These are phyloP conservation scores for Lasioglossum vierecki DNA, from an alignment of 2,888 invertebrate genomes.

Conservation along the genomic window DNA sequence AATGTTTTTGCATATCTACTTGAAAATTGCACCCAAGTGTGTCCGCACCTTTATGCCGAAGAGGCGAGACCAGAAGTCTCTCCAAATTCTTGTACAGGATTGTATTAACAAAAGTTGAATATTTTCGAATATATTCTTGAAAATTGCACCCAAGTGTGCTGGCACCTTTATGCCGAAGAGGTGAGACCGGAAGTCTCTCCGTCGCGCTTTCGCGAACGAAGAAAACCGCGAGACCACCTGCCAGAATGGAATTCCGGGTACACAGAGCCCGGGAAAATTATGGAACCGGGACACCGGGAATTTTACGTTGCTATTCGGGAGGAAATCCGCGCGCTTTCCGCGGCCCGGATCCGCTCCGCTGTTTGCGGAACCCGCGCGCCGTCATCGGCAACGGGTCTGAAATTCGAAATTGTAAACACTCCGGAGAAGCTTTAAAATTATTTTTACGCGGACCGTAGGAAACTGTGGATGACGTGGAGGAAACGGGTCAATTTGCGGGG, in stretches of 20 bases:
- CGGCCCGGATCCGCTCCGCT: not conserved
- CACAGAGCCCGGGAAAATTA: not conserved
- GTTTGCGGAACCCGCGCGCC: not conserved
- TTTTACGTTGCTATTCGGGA: slow-evolving; percentile 8
- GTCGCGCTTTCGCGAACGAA: not conserved
- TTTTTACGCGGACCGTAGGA: not conserved
- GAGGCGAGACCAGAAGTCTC: not conserved
- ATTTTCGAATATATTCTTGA: too few relatives aligned
- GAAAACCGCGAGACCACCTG: not conserved
- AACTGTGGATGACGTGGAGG: not conserved
- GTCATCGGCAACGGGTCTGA: not conserved
- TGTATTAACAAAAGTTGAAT: too few relatives aligned
- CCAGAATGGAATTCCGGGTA: not conserved
- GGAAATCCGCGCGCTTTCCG: not conserved
- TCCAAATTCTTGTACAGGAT: not conserved
- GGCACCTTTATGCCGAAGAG: not conserved
- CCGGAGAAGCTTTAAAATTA: not conserved
- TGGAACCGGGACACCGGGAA: slow-evolving; percentile 13
- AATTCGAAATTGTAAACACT: not conserved
- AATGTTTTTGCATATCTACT: not conserved
- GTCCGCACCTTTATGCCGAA: not conserved
- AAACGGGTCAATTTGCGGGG: not conserved
- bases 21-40: not conserved
- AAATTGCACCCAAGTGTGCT: not conserved
- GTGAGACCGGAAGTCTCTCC: not conserved